Conservation (phyloP, 2,113 vertebrate species). For the Acinonyx jubatus region DNA sequence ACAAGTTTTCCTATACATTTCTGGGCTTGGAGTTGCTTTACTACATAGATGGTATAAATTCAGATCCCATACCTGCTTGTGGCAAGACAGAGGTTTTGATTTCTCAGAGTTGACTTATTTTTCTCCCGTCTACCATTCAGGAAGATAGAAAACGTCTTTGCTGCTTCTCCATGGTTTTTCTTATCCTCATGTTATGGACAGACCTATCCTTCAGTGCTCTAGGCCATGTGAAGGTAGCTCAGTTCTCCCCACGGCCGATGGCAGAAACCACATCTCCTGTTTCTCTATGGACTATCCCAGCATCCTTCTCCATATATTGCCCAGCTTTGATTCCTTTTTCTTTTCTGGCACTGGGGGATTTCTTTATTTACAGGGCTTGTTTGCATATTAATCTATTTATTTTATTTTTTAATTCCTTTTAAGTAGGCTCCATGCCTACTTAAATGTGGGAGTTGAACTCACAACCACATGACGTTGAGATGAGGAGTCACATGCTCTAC, state of each 20-base stretch:
- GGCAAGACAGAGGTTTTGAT: not conserved
- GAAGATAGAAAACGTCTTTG: not conserved
- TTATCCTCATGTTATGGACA: not conserved
- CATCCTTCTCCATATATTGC: too few relatives aligned
- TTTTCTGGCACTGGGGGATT: not conserved
- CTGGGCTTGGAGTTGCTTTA: not conserved
- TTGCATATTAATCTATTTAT: not conserved
- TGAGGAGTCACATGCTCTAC: too few relatives aligned
- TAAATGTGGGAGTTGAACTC: too few relatives aligned
- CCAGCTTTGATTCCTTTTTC: not conserved
- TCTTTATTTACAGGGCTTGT: not conserved
- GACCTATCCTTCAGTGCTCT: too few relatives aligned
- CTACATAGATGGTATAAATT: not conserved
- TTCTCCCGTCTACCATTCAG: not conserved
- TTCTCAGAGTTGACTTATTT: not conserved
- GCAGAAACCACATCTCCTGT: not conserved
- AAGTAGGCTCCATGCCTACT: too few relatives aligned
- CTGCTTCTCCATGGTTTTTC: not conserved
- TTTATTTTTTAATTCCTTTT: not conserved
- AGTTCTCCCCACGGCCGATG: not conserved
- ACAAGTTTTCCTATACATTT: not conserved
- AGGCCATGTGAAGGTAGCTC: not conserved
- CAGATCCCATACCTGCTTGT: not conserved
- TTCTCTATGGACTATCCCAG: not conserved
- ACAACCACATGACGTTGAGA: too few relatives aligned